A percentile compares a stretch with the other conserved stretches of the same genome.
Evolutionary conservation across 2,888 invertebrate species (phyloP).

Genomic region (Peribatodes rhomboidaria): DNA sequence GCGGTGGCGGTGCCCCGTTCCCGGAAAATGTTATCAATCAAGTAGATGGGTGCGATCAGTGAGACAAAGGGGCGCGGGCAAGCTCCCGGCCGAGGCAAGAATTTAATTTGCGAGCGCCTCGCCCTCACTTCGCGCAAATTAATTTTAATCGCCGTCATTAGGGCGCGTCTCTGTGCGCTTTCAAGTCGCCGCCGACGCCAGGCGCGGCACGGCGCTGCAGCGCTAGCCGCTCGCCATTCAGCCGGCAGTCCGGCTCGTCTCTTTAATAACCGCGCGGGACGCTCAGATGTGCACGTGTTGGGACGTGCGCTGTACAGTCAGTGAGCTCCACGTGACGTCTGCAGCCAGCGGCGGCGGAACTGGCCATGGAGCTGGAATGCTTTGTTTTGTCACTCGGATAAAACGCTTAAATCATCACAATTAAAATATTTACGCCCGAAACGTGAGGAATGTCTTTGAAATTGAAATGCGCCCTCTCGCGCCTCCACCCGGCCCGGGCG

Average conservation of each 20-base stretch:
- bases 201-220: not conserved
- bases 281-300: too few species aligned
- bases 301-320: too few species aligned
- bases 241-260: not conserved
- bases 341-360: conserved; percentile 34
- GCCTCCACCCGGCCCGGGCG: conserved; percentile 27
- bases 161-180: conserved; percentile 46
- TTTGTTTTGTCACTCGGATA: conserved; percentile 67
- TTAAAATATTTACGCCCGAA: conserved; percentile 69
- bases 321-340: too few species aligned
- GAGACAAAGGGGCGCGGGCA: conserved; percentile 49
- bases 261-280: not conserved
- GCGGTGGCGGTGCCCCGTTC: conserved; percentile 27
- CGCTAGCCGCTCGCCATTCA: conserved; percentile 38
- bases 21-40: conserved; percentile 64
- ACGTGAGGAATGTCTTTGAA: conserved; percentile 72
- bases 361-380: conserved; percentile 60
- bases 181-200: conserved; percentile 53
- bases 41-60: conserved; percentile 55
- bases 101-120: conserved; percentile 74
- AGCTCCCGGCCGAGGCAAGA: conserved; percentile 60
- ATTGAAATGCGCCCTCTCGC: conserved; percentile 56
- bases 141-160: conserved; percentile 85
- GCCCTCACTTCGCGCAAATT: conserved; percentile 67
- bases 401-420: conserved; percentile 75